phyloP scores from a whole-genome alignment of 2,113 vertebrate genomes.

The Python bivittatus region DNA sequence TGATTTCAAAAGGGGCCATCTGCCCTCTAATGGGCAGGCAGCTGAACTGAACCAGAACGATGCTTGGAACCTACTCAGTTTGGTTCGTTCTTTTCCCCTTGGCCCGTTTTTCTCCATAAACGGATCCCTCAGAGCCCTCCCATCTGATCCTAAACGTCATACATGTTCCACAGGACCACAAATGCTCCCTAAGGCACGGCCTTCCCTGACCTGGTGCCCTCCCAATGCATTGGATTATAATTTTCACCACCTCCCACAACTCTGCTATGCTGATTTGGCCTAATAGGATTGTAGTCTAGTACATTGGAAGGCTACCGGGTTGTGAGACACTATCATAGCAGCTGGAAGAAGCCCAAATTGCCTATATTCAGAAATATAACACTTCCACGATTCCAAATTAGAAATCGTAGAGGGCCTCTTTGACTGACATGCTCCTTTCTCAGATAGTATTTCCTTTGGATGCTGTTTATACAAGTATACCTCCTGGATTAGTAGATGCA shows the following conservation, averaged over 20 bases:
- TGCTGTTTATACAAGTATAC: too few relatives aligned
- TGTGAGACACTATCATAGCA: too few relatives aligned
- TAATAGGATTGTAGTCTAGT: too few relatives aligned
- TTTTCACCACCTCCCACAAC: too few relatives aligned
- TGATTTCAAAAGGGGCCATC: not conserved
- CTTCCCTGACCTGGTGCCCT: not conserved
- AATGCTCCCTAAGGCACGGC: not conserved
- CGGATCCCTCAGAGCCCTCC: not conserved
- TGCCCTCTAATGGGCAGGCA: not conserved
- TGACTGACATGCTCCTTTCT: too few relatives aligned
- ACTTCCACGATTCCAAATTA: too few relatives aligned
- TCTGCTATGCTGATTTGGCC: too few relatives aligned
- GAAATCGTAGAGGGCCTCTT: too few relatives aligned
- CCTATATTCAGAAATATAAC: too few relatives aligned
- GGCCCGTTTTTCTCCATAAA: not conserved
- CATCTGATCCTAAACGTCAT: not conserved
- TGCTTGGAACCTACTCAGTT: not conserved
- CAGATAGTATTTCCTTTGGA: too few relatives aligned
- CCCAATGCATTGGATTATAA: not conserved
- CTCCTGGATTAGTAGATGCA: not conserved
- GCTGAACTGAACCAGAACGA: not conserved
- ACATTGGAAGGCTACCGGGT: too few relatives aligned
- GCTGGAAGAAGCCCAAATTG: too few relatives aligned
- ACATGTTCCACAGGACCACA: not conserved
- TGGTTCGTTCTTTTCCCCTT: not conserved